Conservation (phyloP, 2,113 vertebrate species). For the pig (Sus scrofa) region DNA sequence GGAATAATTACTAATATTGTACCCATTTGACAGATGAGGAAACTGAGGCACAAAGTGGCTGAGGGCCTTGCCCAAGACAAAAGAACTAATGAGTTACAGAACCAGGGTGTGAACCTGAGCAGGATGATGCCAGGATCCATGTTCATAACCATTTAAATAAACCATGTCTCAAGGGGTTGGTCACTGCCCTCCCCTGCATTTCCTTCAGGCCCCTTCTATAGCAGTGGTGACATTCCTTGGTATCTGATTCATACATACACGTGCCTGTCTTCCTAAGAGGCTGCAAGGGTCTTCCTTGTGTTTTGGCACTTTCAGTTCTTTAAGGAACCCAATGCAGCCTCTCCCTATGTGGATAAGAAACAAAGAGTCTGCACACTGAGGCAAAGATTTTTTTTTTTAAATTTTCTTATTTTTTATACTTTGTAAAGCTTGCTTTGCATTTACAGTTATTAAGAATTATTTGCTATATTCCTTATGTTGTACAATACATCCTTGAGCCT, state of each 20-base stretch:
- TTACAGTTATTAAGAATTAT: neutral
- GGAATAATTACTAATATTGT: neutral
- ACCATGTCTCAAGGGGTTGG: neutral
- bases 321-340: fast-evolving
- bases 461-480: neutral
- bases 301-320: neutral
- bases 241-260: neutral
- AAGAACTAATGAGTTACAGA: neutral
- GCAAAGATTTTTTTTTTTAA: neutral
- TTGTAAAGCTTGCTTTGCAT: neutral
- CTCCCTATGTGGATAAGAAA: neutral
- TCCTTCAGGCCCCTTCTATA: neutral
- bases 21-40: slow-evolving; percentile 2
- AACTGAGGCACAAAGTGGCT: neutral
- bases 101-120: neutral
- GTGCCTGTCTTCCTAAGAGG: neutral
- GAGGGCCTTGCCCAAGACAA: neutral
- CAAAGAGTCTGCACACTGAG: neutral
- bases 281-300: too few relatives aligned
- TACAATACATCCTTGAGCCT: neutral
- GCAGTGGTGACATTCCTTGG: neutral
- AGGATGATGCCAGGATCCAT: neutral
- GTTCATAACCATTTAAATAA: neutral
- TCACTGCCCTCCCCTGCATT: neutral
- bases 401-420: neutral